Conservation (phyloP, 2,797 vertebrate genomes). For the Anolis apletophallus region DNA sequence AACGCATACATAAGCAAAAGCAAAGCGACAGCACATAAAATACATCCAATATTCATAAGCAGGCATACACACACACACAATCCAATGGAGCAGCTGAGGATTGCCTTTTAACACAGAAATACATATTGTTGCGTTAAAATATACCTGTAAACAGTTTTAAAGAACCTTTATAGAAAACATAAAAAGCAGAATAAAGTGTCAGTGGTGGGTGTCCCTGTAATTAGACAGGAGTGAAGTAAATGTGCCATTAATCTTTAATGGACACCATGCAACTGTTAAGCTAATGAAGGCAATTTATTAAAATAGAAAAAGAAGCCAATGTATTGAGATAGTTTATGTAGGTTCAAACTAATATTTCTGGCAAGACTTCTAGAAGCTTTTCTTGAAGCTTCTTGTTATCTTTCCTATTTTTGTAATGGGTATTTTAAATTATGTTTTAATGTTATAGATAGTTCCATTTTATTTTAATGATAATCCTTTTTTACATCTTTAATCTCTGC, state of each 20-base stretch:
- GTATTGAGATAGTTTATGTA: neutral
- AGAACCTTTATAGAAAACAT: too few relatives aligned
- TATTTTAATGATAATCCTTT: too few relatives aligned
- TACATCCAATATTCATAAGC: too few relatives aligned
- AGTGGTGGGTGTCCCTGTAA: neutral
- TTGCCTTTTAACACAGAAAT: neutral
- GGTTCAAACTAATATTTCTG: neutral
- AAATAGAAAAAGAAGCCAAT: neutral
- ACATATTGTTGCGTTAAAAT: neutral
- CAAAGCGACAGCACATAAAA: too few relatives aligned
- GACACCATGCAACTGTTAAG: neutral
- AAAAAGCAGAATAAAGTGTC: neutral
- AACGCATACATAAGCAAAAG: too few relatives aligned
- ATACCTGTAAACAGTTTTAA: neutral
- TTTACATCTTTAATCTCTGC: too few relatives aligned
- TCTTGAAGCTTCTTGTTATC: neutral
- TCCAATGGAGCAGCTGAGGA: neutral
- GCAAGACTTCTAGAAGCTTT: neutral
- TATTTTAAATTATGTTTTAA: too few relatives aligned
- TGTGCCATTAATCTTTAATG: neutral
- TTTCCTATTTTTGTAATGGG: too few relatives aligned
- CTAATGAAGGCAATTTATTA: neutral
- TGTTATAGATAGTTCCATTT: too few relatives aligned
- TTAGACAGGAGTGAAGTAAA: constrained; percentile 2
- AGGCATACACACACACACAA: too few relatives aligned